Percentiles rank a stretch among this genome's conserved stretches.
phyloP scores from a whole-genome alignment of 2,888 invertebrate species.

The Agriopis leucophaearia region DNA sequence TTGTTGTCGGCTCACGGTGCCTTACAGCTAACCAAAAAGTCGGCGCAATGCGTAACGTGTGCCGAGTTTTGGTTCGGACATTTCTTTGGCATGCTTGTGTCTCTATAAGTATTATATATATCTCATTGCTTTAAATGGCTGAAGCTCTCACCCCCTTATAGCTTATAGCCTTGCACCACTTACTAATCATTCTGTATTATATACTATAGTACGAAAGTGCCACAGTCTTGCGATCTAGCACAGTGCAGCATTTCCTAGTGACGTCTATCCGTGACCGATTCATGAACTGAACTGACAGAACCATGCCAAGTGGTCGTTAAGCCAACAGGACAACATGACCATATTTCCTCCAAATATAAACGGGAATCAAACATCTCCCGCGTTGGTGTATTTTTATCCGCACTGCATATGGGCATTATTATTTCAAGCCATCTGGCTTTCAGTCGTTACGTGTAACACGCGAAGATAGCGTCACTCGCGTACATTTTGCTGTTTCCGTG shows the following conservation, averaged over 20 bases:
- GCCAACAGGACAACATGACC: constrained; percentile 60
- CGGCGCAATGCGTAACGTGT: too few relatives aligned
- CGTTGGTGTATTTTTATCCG: constrained; percentile 78
- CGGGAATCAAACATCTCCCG: constrained; percentile 74
- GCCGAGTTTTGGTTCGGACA: too few relatives aligned
- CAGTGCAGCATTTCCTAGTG: background rate
- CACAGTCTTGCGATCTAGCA: background rate
- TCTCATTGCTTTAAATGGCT: too few relatives aligned
- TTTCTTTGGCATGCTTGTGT: too few relatives aligned
- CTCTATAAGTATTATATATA: too few relatives aligned
- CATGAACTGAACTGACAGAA: background rate
- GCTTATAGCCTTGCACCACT: too few relatives aligned
- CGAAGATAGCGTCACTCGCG: constrained; percentile 51
- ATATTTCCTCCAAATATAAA: constrained; percentile 72
- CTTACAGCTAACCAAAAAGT: too few relatives aligned
- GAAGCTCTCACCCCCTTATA: too few relatives aligned
- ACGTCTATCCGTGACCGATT: constrained; percentile 9
- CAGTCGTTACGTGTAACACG: constrained; percentile 59
- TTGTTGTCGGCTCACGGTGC: too few relatives aligned
- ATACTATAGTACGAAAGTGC: background rate
- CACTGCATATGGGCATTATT: constrained; percentile 75
- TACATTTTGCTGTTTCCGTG: constrained; percentile 48
- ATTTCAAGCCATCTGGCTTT: constrained; percentile 72
- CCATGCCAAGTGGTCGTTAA: constrained; percentile 19
- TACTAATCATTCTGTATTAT: too few relatives aligned